phyloP scores from a whole-genome alignment of 92 coral and sea anemone genomes.

The Isaurus tuberculatus region DNA sequence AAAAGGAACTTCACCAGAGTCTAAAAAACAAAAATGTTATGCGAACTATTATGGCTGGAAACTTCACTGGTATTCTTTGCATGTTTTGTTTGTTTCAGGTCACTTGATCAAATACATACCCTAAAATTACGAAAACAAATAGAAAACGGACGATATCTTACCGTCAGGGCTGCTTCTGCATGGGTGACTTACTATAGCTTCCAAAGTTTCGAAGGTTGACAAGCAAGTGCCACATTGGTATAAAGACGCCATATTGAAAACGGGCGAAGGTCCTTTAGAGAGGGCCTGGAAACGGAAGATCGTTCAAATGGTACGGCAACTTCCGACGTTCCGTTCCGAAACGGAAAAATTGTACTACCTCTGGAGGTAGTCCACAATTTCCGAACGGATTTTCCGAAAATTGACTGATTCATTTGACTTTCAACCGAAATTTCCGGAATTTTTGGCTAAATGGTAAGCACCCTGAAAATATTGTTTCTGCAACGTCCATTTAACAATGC shows the following conservation, averaged over 20 bases:
- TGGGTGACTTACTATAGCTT: background rate
- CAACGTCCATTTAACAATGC: too few relatives aligned
- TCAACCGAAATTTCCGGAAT: conserved; percentile 9
- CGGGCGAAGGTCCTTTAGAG: background rate
- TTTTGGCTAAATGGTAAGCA: conserved; percentile 7
- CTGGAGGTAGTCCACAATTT: background rate
- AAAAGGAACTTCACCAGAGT: background rate
- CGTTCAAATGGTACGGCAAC: conserved; percentile 9
- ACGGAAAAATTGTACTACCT: background rate
- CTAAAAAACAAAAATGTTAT: background rate
- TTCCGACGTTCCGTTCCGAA: background rate
- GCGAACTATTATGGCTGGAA: background rate
- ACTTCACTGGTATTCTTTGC: background rate
- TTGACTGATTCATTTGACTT: background rate
- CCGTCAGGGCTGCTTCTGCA: background rate
- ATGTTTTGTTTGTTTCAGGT: background rate
- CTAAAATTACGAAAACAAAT: too few relatives aligned
- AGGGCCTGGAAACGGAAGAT: background rate
- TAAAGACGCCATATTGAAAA: background rate
- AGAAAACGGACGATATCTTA: background rate
- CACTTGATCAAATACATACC: background rate
- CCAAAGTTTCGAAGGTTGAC: background rate
- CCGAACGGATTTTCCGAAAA: conserved; percentile 8
- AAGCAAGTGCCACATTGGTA: background rate
- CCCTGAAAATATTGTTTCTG: too few relatives aligned